phyloP scores from a whole-genome alignment of 2,797 vertebrate species.

The Astyanax mexicanus region DNA sequence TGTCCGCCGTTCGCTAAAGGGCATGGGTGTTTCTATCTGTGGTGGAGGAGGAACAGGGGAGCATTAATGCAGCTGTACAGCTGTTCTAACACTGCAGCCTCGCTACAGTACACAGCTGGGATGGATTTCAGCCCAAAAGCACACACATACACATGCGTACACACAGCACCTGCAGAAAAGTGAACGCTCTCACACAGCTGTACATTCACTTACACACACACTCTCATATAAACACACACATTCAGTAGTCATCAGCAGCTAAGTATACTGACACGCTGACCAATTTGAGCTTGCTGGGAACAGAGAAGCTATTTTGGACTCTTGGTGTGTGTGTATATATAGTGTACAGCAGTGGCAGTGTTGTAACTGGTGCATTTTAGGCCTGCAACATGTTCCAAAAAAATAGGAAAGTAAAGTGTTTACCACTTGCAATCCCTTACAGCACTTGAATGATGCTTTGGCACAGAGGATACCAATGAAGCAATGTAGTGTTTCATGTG shows the following conservation, averaged over 20 bases:
- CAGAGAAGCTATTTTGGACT: not conserved
- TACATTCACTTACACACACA: not conserved
- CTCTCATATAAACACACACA: constrained; percentile 4
- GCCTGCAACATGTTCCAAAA: no score
- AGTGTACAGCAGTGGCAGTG: not conserved
- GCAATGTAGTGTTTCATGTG: no score
- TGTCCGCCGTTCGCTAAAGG: constrained; percentile 51
- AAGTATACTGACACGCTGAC: constrained; percentile 18
- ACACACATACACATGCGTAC: constrained; percentile 9
- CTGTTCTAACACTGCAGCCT: constrained; percentile 48
- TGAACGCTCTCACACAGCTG: constrained; percentile 3
- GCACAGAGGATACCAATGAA: no score
- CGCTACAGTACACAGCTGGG: constrained; percentile 43
- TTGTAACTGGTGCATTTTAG: no score
- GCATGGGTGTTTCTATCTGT: constrained; percentile 57
- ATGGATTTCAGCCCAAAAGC: constrained; percentile 23
- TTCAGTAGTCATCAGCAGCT: constrained; percentile 32
- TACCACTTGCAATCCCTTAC: no score
- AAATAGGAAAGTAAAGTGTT: no score
- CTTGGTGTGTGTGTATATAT: not conserved
- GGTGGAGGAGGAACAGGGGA: constrained; percentile 37
- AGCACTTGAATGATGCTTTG: no score
- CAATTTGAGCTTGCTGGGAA: not conserved
- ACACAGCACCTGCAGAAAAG: constrained; percentile 6
- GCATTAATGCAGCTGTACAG: constrained; percentile 45